phyloP scores from a whole-genome alignment of 1,140 invertebrate species.

The Hormaphis cornu region DNA sequence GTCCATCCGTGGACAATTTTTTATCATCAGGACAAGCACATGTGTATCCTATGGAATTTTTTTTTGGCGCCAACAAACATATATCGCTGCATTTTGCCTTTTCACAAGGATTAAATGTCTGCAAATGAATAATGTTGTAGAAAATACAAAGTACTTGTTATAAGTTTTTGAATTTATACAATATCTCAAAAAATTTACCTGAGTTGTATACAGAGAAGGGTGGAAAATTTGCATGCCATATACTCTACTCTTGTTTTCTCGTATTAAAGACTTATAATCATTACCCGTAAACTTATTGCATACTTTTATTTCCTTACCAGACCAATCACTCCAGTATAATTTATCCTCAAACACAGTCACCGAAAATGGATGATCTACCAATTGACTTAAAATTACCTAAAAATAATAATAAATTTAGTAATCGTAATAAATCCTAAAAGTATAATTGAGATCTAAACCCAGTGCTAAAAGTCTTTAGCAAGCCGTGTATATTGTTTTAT shows the following conservation, averaged over 20 bases:
- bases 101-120: constrained; percentile 59
- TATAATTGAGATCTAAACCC: not conserved
- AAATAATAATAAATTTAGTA: constrained; percentile 31
- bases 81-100: constrained; percentile 62
- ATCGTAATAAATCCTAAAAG: not conserved
- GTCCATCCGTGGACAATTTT: constrained; percentile 45
- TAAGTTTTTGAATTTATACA: not conserved
- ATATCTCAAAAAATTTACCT: no score
- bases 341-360: constrained; percentile 77
- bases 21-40: constrained; percentile 75
- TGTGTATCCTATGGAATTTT: constrained; percentile 42
- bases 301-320: constrained; percentile 52
- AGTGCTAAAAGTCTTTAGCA: no score
- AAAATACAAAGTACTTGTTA: not conserved
- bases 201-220: constrained; percentile 44
- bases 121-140: not conserved
- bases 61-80: constrained; percentile 60
- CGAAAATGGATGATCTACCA: constrained; percentile 65
- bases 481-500: no score
- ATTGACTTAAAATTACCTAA: constrained; percentile 47
- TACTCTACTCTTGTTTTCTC: constrained; percentile 45
- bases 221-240: constrained; percentile 61
- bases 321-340: constrained; percentile 80
- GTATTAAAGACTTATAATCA: constrained; percentile 48
- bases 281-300: constrained; percentile 61